Evolutionary conservation across 2,888 invertebrate genomes (phyloP), one percentile per base, ranked within the genome.

Genomic region (Lacanobia wlatinum): DNA sequence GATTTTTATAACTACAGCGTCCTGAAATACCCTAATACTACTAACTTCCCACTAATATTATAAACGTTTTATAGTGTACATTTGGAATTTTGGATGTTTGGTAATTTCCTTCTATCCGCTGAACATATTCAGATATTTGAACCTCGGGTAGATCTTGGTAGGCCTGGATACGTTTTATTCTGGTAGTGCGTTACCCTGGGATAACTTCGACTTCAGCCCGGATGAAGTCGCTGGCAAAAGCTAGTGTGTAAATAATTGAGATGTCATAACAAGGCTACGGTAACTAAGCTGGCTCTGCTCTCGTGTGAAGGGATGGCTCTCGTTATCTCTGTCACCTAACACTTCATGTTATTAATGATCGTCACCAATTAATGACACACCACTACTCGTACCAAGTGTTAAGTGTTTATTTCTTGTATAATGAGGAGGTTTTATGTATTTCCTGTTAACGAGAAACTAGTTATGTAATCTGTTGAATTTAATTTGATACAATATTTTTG

Each of bases 281-380:
- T 74, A 53, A 78, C 56, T 58, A 53, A 70, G 63, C 55, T 63
- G 48, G 50, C 50, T 18, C 50, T 48, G 59, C 55, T 50, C 46
- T 58, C 38, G 43, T 2, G 48, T 53, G 23, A 70, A 62, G 55
- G 14, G 63, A 56, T 67, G 70, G 53, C 76, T 75, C 76, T 70
- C 80, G 28, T 78, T 76, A 78, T 80, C 70, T 80, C 40, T 63
- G 80, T 60, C 55, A 66, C 70, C 63, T 56, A 55, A 78, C 62
- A 76, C 76, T 76, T 52, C 58, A 55, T 67, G 55, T 16, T 65
- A 75, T 66, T 78, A 76, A 78, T 70, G 70, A 70, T 64, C 50
- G 55, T 52, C 55, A 63, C 55, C 70, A 76, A 46, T 75, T 76
- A 80, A 76, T 78, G 56, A 69, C 53, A 68, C 68, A 23, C 53